Percentiles rank a stretch among this genome's conserved stretches.
Conservation (phyloP, 2,888 invertebrate species). For the Sepioteuthis lessoniana region DNA sequence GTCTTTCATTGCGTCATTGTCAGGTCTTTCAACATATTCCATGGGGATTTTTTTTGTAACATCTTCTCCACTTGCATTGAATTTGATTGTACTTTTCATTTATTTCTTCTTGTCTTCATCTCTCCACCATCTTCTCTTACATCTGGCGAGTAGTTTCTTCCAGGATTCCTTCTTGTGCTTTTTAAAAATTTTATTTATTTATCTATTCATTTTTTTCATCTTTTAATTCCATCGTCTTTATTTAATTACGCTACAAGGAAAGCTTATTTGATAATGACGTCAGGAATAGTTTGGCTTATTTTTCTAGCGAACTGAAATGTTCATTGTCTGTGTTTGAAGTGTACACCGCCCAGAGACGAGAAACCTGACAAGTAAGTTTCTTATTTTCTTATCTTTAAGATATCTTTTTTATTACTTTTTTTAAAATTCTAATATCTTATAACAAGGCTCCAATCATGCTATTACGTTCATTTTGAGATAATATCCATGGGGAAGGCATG, state of each 20-base stretch:
- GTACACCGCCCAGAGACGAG: not conserved
- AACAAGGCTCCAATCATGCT: too few species aligned
- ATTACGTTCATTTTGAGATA: too few species aligned
- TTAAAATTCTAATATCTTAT: too few species aligned
- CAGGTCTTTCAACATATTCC: not conserved
- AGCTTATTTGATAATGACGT: not conserved
- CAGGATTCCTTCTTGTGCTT: not conserved
- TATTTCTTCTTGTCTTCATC: not conserved
- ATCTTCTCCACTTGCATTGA: too few species aligned
- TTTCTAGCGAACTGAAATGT: not conserved
- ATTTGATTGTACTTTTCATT: not conserved
- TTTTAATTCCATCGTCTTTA: not conserved
- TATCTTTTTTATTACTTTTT: not conserved
- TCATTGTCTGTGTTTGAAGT: not conserved
- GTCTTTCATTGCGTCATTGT: not conserved
- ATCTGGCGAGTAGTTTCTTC: not conserved
- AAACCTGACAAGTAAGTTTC: not conserved
- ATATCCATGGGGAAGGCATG: too few species aligned
- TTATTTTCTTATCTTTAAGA: not conserved
- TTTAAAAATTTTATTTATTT: too few species aligned
- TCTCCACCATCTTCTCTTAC: not conserved
- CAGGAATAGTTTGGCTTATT: not conserved
- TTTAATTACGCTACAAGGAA: not conserved
- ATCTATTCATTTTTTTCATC: not conserved
- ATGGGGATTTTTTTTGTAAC: not conserved